Evolutionary conservation across 2,888 invertebrate species (phyloP), one percentile per base, ranked within the genome.

Genomic region (Hirtodrosophila confusa): DNA sequence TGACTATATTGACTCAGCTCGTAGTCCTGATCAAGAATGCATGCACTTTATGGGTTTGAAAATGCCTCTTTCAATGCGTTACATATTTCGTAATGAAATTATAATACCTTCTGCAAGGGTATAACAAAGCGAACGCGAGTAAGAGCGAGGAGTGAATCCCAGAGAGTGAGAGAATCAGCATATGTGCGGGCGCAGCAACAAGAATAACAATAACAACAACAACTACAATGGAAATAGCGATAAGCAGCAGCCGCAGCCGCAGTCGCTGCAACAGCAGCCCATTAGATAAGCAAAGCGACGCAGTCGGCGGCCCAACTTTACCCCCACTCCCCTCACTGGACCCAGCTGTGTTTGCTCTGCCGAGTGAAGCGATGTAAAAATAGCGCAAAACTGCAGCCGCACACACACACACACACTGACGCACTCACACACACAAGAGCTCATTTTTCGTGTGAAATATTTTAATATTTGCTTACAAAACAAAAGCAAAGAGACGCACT

Each of bases 391-490:
- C 55, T 56, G 40, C 54, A 69, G 43, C 17, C 33, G 31, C 44
- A 56, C 29, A 41, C 17, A 27, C 27, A 36, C 9, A 39, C 36
- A 37, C 44, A 29, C 39, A 44, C 62, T 54, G n/a, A 7, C 17
- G 10, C 33, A 36, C 12, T 45, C 24, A 12, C 33, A 24, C 33
- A 35, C n/a, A 31, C 3, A 8, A 11, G 45, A 57, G 66, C 64
- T 63, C 66, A 68, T 70, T 54, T 63, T 85, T 78, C 77, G 79
- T 82, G 82, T 79, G 86, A 82, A 79, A 77, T 77, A 62, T 82
- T 77, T 80, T 69, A 65, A 76, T 80, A 80, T 80, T 80, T 82
- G 64, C 80, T 78, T 57, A 69, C 75, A 78, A 60, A 77, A 77
- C 77, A 67, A 58, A 70, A 61, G 58, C 41, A 45, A 54, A 47